phyloP scores from a whole-genome alignment of 2,113 vertebrate genomes.

The Eubucco bourcierii region DNA sequence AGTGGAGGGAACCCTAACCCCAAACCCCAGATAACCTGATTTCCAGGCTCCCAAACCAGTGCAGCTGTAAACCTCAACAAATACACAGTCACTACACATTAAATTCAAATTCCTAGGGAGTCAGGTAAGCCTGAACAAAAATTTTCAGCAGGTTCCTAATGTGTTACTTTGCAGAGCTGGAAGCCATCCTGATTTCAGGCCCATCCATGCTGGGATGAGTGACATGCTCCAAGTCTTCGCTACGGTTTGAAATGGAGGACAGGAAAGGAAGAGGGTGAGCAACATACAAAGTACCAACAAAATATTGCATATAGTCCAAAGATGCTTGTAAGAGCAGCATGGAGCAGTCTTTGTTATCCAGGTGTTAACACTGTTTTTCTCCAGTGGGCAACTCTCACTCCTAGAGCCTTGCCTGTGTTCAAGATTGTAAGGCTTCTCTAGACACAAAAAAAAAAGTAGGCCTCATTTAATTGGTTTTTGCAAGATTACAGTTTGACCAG shows the following conservation, averaged over 20 bases:
- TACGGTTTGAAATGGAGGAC: not conserved
- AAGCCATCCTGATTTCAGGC: not conserved
- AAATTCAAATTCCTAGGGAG: not conserved
- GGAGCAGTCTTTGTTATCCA: not conserved
- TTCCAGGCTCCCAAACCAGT: not conserved
- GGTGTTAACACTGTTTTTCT: not conserved
- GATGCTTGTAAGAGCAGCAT: not conserved
- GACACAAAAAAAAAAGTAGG: not conserved
- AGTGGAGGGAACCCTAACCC: not conserved
- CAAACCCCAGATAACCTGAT: not conserved
- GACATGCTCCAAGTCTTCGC: not conserved
- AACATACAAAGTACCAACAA: not conserved
- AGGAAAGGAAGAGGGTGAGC: not conserved
- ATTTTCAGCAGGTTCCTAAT: not conserved
- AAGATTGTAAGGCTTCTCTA: not conserved
- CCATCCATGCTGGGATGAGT: not conserved
- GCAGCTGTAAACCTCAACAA: not conserved
- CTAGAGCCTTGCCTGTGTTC: not conserved
- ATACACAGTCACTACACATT: not conserved
- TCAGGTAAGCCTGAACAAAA: not conserved
- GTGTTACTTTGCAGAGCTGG: not conserved
- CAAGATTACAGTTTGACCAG: not conserved
- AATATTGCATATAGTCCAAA: not conserved
- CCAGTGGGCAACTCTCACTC: not conserved
- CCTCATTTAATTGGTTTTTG: not conserved